A percentile compares a stretch with the other conserved stretches of the same genome.
Evolutionary conservation across 2,797 vertebrate species (phyloP).

Genomic region (Lagocephalus sceleratus): DNA sequence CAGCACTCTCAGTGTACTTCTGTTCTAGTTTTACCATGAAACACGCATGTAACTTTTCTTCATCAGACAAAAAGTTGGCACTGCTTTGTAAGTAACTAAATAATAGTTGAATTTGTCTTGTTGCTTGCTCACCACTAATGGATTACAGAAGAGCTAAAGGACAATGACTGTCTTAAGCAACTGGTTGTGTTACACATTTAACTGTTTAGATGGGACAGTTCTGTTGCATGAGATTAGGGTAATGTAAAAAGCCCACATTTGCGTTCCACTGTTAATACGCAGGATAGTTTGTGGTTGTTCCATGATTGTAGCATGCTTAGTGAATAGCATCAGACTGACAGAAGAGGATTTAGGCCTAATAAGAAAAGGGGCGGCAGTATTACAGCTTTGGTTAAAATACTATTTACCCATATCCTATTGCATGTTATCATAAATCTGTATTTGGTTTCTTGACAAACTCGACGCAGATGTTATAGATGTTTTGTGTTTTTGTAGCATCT

Average conservation of each 20-base stretch:
- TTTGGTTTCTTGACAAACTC: neutral
- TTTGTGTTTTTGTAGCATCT: neutral
- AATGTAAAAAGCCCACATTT: constrained; percentile 55
- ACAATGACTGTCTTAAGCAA: too few species aligned
- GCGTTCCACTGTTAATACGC: constrained; percentile 47
- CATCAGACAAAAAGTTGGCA: too few species aligned
- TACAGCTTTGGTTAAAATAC: neutral
- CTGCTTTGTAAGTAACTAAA: too few species aligned
- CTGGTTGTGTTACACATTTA: constrained; percentile 23
- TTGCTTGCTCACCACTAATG: too few species aligned
- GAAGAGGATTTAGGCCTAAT: constrained; percentile 21
- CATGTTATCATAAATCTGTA: too few species aligned
- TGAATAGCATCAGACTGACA: constrained; percentile 35
- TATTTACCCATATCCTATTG: too few species aligned
- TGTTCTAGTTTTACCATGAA: too few species aligned
- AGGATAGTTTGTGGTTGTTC: constrained; percentile 59
- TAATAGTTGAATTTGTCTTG: too few species aligned
- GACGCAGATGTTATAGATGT: neutral
- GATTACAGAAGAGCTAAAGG: too few species aligned
- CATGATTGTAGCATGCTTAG: constrained; percentile 43
- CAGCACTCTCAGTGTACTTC: too few species aligned
- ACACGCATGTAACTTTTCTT: too few species aligned
- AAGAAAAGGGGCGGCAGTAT: constrained; percentile 2
- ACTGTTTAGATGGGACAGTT: constrained; percentile 39
- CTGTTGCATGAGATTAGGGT: constrained; percentile 47